Percentiles rank a stretch among this genome's conserved stretches.
phyloP scores from a whole-genome alignment of 1,140 invertebrate genomes.

The Thaumetopoea pityocampa region DNA sequence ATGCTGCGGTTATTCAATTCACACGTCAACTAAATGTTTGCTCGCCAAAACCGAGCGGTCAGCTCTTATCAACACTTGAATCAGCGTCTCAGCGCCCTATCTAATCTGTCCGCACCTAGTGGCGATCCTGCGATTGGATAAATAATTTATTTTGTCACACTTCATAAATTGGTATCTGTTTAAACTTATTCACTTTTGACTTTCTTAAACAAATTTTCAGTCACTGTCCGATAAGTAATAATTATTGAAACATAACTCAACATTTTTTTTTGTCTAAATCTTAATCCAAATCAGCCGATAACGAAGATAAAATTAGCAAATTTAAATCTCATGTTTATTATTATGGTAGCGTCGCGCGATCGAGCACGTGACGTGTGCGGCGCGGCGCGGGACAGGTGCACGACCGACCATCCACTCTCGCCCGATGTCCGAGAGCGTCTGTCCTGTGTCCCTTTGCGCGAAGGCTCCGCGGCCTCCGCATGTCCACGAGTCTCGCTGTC shows the following conservation, averaged over 20 bases:
- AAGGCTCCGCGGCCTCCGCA: conserved; percentile 64
- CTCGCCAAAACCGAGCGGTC: conserved; percentile 45
- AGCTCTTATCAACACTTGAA: conserved; percentile 65
- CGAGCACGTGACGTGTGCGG: conserved; percentile 54
- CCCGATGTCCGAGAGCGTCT: conserved; percentile 76
- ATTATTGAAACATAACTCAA: too few species aligned
- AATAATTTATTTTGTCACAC: conserved; percentile 42
- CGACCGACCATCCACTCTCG: conserved; percentile 71
- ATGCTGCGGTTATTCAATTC: conserved; percentile 42
- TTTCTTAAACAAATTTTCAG: conserved; percentile 33
- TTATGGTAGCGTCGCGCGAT: conserved; percentile 45
- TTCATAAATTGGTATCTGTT: conserved; percentile 34
- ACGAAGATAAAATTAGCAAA: too few species aligned
- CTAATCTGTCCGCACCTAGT: conserved; percentile 57
- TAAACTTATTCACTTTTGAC: conserved; percentile 49
- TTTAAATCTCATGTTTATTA: conserved; percentile 42
- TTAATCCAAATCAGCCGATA: too few species aligned
- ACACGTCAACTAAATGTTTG: conserved; percentile 38
- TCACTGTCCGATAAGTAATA: conserved; percentile 25
- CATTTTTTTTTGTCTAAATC: too few species aligned
- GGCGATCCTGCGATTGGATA: conserved; percentile 45
- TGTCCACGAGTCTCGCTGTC: conserved; percentile 60
- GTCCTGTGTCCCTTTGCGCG: conserved; percentile 73
- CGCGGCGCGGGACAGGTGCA: conserved; percentile 60
- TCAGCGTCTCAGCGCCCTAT: conserved; percentile 53